Evolutionary conservation across 2,113 vertebrate species (phyloP).

Genomic region (Anseranas semipalmata): DNA sequence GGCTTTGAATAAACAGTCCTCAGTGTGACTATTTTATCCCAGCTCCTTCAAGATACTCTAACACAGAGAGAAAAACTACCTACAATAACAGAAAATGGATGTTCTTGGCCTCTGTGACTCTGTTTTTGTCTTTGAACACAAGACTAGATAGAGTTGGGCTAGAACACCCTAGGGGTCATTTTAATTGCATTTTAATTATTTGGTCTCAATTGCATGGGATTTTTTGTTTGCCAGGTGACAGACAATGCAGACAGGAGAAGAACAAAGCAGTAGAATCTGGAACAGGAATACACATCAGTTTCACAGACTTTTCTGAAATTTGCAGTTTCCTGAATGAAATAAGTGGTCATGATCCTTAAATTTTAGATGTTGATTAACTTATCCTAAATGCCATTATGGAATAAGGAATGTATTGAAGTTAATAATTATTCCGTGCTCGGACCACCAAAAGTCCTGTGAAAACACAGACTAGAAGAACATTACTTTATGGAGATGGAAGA

Average conservation of each 20-base stretch:
- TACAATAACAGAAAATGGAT: background rate
- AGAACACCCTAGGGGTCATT: background rate
- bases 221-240: background rate
- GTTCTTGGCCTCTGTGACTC: background rate
- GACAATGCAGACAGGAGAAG: background rate
- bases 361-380: background rate
- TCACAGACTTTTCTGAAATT: background rate
- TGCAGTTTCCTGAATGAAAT: background rate
- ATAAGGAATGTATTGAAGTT: background rate
- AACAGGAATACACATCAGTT: background rate
- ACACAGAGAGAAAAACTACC: background rate
- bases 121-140: background rate
- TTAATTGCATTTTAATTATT: constrained; percentile 12
- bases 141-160: background rate
- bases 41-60: background rate
- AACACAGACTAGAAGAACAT: background rate
- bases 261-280: background rate
- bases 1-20: background rate
- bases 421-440: background rate
- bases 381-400: background rate
- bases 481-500: background rate
- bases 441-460: background rate
- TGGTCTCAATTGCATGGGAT: background rate
- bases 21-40: background rate
- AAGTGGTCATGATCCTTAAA: background rate